Conservation (phyloP, 2,888 invertebrate genomes). For the Drosophila siamana region DNA sequence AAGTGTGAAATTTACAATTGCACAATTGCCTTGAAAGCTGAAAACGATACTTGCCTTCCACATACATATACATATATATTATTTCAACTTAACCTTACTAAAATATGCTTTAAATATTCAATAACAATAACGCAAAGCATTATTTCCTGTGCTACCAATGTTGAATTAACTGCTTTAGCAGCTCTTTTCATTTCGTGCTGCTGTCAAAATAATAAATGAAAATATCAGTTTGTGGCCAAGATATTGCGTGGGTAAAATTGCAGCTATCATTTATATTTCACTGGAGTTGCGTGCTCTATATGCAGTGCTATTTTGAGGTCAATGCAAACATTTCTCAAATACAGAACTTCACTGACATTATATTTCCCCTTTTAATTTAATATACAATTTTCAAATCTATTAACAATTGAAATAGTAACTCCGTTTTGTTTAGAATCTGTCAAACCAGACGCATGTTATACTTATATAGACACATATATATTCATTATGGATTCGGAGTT, state of each 20-base stretch:
- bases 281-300: not conserved
- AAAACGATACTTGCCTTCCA: conserved; percentile 18
- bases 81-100: not conserved
- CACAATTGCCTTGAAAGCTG: conserved; percentile 25
- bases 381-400: too few species aligned
- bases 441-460: too few species aligned
- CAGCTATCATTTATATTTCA: conserved; percentile 5
- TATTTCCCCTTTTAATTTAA: too few species aligned
- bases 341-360: too few species aligned
- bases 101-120: not conserved
- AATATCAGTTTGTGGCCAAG: conserved; percentile 2
- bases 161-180: not conserved
- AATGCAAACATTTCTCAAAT: not conserved
- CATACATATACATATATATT: too few species aligned
- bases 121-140: too few species aligned
- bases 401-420: too few species aligned
- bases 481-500: too few species aligned
- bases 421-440: too few species aligned
- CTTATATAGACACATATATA: too few species aligned
- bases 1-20: conserved; percentile 42
- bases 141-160: too few species aligned
- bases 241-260: not conserved
- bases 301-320: not conserved
- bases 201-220: conserved; percentile 3
- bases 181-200: not conserved